Conservation (phyloP, 2,797 vertebrate species). For the Pangasius larnaudii region DNA sequence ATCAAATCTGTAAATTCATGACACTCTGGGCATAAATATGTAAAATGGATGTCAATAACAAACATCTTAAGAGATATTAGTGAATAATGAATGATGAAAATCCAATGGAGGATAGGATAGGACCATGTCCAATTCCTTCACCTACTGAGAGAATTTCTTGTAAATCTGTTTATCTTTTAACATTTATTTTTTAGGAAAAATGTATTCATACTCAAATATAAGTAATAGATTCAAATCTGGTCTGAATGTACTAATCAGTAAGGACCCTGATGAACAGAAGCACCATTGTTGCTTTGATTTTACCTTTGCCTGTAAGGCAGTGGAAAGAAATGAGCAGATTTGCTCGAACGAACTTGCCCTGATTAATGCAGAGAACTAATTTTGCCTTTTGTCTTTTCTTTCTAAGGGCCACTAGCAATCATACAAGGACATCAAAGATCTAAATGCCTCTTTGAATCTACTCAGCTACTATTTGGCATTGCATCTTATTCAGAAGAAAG, state of each 20-base stretch:
- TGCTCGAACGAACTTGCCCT: background rate
- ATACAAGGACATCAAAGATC: constrained; percentile 24
- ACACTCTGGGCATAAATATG: background rate
- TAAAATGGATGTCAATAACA: background rate
- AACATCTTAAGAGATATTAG: background rate
- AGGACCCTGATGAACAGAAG: too few relatives aligned
- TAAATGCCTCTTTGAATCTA: constrained; percentile 49
- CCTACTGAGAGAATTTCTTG: background rate
- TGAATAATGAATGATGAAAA: background rate
- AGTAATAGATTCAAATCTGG: background rate
- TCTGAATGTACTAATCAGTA: background rate
- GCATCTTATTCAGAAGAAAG: constrained; percentile 42
- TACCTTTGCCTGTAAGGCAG: background rate
- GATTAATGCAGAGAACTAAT: constrained; percentile 25
- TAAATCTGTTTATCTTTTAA: background rate
- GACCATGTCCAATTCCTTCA: background rate
- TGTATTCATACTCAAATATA: background rate
- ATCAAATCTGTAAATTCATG: background rate
- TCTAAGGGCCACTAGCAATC: constrained; percentile 35
- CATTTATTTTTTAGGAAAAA: background rate
- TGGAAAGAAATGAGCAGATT: constrained; percentile 13
- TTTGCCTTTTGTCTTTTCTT: constrained; percentile 17
- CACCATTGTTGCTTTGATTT: background rate
- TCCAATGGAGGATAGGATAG: background rate
- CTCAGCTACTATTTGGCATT: constrained; percentile 54